A percentile compares a stretch with the other conserved stretches of the same genome.
Evolutionary conservation across 1,140 invertebrate species (phyloP).

Genomic region (Berghia stephanieae): DNA sequence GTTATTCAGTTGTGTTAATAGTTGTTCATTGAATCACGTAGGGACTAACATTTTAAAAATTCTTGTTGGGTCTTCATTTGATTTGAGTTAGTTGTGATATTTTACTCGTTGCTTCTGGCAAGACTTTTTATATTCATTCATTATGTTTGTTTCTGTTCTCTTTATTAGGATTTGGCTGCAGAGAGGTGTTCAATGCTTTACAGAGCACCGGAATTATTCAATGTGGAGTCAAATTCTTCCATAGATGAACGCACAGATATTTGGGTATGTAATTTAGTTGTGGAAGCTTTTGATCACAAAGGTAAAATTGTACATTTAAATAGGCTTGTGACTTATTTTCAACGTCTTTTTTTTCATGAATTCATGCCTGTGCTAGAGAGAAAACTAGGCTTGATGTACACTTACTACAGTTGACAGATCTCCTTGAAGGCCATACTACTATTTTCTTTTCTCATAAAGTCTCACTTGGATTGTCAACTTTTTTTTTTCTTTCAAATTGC

Average conservation of each 20-base stretch:
- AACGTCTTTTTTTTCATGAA: neutral
- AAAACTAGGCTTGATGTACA: too few relatives aligned
- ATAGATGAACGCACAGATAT: slow-evolving; percentile 88
- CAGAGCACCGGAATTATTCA: slow-evolving; percentile 86
- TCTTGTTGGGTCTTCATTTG: neutral
- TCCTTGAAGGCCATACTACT: neutral
- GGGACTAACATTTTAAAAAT: too few relatives aligned
- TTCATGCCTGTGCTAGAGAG: too few relatives aligned
- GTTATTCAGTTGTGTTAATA: too few relatives aligned
- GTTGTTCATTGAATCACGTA: too few relatives aligned
- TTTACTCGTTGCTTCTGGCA: slow-evolving; percentile 14
- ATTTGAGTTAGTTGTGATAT: neutral
- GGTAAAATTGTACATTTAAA: too few relatives aligned
- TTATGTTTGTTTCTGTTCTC: slow-evolving; percentile 11
- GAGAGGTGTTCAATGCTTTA: slow-evolving; percentile 89
- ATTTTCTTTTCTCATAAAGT: neutral
- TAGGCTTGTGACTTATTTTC: too few relatives aligned
- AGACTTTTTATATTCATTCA: neutral
- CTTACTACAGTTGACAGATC: neutral
- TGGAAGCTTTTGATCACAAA: too few relatives aligned
- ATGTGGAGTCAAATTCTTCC: slow-evolving; percentile 81
- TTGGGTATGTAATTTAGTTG: slow-evolving; percentile 79
- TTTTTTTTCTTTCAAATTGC: too few relatives aligned
- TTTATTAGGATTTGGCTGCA: slow-evolving; percentile 76
- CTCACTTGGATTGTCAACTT: too few relatives aligned